Evolutionary conservation across 2,113 vertebrate genomes (phyloP).

Genomic region (Galeopterus variegatus): DNA sequence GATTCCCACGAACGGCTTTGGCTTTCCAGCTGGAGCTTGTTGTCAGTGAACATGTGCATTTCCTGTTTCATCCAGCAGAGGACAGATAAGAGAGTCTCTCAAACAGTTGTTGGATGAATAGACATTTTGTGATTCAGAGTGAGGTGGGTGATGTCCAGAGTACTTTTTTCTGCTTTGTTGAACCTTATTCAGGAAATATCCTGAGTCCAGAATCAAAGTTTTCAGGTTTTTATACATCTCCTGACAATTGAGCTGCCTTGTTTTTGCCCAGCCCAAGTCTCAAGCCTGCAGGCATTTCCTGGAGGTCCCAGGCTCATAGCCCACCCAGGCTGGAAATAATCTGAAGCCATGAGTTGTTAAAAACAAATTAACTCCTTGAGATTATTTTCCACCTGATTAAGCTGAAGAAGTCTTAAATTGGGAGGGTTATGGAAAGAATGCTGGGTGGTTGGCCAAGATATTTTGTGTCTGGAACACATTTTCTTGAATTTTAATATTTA

Average conservation of each 20-base stretch:
- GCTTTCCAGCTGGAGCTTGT: background rate
- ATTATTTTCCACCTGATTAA: background rate
- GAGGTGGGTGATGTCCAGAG: background rate
- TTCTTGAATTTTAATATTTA: conserved; percentile 68
- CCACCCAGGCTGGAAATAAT: background rate
- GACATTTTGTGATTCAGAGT: background rate
- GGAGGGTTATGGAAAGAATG: conserved; percentile 40
- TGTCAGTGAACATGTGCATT: background rate
- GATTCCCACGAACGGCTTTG: background rate
- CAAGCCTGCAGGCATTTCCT: background rate
- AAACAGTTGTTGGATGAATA: background rate
- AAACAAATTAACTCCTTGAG: background rate
- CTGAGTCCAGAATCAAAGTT: background rate
- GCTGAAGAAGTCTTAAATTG: background rate
- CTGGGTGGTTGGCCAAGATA: background rate
- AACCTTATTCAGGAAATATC: background rate
- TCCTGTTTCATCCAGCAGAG: conserved; percentile 70
- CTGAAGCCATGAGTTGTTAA: background rate
- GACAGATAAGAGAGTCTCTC: background rate
- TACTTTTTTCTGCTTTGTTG: background rate
- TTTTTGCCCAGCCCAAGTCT: background rate
- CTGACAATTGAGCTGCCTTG: background rate
- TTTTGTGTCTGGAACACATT: conserved; percentile 63
- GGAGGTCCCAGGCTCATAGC: background rate
- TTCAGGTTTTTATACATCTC: background rate